Evolutionary conservation across 2,113 vertebrate species (phyloP).

Genomic region (Nannobrachium achirus): DNA sequence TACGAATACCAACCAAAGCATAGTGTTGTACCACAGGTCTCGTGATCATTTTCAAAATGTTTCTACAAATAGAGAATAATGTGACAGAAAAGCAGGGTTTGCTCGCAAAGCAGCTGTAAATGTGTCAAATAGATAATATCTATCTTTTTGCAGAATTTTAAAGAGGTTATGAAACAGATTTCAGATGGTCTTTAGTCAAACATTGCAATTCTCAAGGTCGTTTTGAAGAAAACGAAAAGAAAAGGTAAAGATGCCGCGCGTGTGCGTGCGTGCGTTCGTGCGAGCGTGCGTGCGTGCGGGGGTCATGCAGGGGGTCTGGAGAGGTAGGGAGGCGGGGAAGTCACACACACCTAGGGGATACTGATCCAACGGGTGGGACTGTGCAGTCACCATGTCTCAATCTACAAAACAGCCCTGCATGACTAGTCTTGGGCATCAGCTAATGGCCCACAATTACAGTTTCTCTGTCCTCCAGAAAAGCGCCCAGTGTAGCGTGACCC

Average conservation of each 20-base stretch:
- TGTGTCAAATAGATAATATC: neutral
- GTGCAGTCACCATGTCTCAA: conserved; percentile 70
- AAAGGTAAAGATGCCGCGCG: conserved; percentile 23
- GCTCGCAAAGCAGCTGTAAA: conserved; percentile 19
- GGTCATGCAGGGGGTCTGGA: conserved; percentile 37
- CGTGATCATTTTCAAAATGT: neutral
- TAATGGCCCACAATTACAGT: conserved; percentile 76
- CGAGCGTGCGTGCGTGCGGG: neutral
- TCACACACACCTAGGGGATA: conserved; percentile 66
- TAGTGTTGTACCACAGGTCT: neutral
- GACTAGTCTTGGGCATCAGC: conserved; percentile 64
- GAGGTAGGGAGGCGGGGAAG: conserved; percentile 36
- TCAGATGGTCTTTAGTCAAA: conserved; percentile 42
- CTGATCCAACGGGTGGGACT: conserved; percentile 60
- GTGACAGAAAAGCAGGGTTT: conserved; percentile 17
- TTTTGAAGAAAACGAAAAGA: conserved; percentile 47
- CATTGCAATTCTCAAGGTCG: conserved; percentile 62
- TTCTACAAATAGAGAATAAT: too few species aligned
- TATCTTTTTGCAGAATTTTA: conserved; percentile 25
- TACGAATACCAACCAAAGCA: neutral
- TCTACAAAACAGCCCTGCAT: conserved; percentile 67
- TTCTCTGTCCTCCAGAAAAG: conserved; percentile 75
- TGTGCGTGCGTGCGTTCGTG: too few species aligned
- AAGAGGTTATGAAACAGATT: conserved; percentile 66
- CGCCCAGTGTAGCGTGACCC: conserved; percentile 71